These are phyloP conservation scores for Petrolisthes cinctipes DNA, from an alignment of 2,888 invertebrate genomes.

Conservation along the genomic window DNA sequence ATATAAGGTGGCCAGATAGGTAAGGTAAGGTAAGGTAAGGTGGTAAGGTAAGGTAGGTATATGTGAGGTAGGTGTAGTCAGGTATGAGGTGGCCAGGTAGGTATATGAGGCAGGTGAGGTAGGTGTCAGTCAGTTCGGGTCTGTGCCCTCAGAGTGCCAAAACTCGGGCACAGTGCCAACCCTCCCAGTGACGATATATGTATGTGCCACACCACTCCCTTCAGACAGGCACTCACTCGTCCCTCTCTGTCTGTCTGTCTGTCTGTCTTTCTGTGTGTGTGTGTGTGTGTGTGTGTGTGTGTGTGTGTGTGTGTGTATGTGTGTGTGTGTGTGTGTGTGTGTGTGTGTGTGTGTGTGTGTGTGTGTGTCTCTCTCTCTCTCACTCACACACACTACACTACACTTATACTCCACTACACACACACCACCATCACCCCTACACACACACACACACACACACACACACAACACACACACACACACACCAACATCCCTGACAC, in stretches of 20 bases:
- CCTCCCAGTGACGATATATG: neutral
- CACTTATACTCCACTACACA: too few relatives aligned
- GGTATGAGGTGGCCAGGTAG: neutral
- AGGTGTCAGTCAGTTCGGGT: neutral
- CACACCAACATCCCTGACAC: neutral
- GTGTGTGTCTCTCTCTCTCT: neutral
- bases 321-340: conserved; percentile 6
- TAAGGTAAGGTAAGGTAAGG: neutral
- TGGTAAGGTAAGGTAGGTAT: neutral
- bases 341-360: conserved; percentile 1
- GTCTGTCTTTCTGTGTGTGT: neutral
- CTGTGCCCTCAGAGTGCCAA: neutral
- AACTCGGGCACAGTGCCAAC: neutral
- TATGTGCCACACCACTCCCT: neutral
- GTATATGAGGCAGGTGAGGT: neutral
- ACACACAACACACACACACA: neutral
- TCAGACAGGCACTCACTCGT: neutral
- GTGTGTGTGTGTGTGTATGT: neutral
- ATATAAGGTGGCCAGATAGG: too few relatives aligned
- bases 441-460: too few relatives aligned
- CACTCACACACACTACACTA: too few relatives aligned
- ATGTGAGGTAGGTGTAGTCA: neutral
- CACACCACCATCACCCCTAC: too few relatives aligned
- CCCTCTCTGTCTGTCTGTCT: too few relatives aligned
- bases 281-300: conserved; percentile 7